Base-by-base conservation (phyloP, 2,888 invertebrate genomes). In the Agonopterix alstromeriana region DNA sequence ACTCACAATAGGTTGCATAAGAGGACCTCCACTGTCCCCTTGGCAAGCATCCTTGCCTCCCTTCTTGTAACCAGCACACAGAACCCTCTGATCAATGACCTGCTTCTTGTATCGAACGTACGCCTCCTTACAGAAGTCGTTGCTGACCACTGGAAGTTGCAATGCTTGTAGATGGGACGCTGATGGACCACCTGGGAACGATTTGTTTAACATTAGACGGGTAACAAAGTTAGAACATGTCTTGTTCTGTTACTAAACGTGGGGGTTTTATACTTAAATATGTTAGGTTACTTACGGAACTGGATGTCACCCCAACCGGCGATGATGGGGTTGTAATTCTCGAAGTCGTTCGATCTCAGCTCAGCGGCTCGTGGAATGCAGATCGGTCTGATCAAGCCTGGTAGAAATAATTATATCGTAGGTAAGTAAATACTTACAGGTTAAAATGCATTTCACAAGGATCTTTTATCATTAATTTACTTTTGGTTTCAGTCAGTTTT, bases 21-120 rank as follows among this genome's bases (percentile, higher is more conserved):
- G 77, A 0, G 96, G 95, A 3, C 96, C 96, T 0, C 96, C 96
- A 45, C 94, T 95, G 80, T 96, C 96, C 1, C 95, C 94, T 82
- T 93, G 92, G 61, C 94, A 95, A 42, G 94, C 91, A 67, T 95
- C 95, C 69, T 91, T 92, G 14, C 92, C 92, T 0, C 94, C 94
- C 45, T 71, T 63, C 46, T 86, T 72, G 67, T 73, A 91, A 0
- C 94, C 94, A 0, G 94, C 95, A 66, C 95, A 95, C 1, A 95
- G 57, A 17, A 93, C 92, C 1, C 92, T 84, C 12, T 91, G 77
- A 65, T 94, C 93, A 3, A 86, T 84, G 43, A 65, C 61, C 52
- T 91, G 88, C 40, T 74, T 75, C 59, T 84, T 86, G 70, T 92
- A 91, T 4, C 72, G 73, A 2, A 71, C 65, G 70, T 91, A 94